Evolutionary conservation across 2,888 invertebrate species (phyloP).

Genomic region (Catocala sponsa): DNA sequence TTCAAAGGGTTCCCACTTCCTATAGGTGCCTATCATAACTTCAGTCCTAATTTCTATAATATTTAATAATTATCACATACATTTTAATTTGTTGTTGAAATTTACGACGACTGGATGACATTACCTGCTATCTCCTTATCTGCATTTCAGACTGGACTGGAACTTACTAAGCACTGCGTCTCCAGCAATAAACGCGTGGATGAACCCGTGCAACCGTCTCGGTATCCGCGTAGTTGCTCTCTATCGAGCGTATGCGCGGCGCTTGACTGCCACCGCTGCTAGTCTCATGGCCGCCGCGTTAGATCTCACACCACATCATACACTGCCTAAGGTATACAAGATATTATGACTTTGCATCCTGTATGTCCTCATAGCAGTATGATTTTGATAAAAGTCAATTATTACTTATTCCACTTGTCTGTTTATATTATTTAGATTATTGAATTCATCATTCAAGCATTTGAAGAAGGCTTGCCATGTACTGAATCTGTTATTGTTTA

Average conservation of each 20-base stretch:
- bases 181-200: conserved; percentile 99
- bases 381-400: too few relatives aligned
- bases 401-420: background rate
- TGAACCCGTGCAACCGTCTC: conserved; percentile 97
- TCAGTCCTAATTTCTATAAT: too few relatives aligned
- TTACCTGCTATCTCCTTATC: background rate
- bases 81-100: background rate
- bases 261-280: conserved; percentile 96
- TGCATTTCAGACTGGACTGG: conserved; percentile 94
- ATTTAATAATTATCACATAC: too few relatives aligned
- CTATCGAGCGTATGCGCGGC: conserved; percentile 92
- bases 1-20: too few relatives aligned
- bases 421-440: background rate
- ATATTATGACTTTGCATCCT: too few relatives aligned
- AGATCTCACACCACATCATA: conserved; percentile 95
- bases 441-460: background rate
- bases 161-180: conserved; percentile 98
- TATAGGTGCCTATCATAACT: too few relatives aligned
- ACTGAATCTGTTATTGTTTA: background rate
- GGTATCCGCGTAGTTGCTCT: conserved; percentile 95
- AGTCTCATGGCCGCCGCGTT: conserved; percentile 98
- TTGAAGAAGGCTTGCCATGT: background rate
- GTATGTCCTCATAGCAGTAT: too few relatives aligned
- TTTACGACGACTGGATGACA: too few relatives aligned
- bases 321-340: conserved; percentile 90